Conservation (phyloP, 2,888 invertebrate genomes). For the Bembecia ichneumoniformis region DNA sequence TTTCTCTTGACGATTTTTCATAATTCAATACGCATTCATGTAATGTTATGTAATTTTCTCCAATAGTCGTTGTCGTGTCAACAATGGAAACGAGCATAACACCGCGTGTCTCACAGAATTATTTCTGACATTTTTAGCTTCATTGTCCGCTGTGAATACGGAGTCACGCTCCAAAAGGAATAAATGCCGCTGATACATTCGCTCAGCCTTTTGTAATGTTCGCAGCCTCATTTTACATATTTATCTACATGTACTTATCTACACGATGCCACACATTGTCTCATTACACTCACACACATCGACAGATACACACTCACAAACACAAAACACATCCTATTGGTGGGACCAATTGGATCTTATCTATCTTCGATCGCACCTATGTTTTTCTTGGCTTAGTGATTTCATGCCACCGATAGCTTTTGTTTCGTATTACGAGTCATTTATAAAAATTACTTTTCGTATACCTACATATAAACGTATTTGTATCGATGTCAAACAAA, state of each 20-base stretch:
- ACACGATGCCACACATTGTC: neutral
- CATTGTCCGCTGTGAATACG: slow-evolving; percentile 60
- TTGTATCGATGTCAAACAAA: slow-evolving; percentile 14
- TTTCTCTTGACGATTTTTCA: too few species aligned
- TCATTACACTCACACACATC: neutral
- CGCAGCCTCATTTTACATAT: slow-evolving; percentile 5
- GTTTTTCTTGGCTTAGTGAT: slow-evolving; percentile 25
- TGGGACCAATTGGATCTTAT: slow-evolving; percentile 12
- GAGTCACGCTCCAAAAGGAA: slow-evolving; percentile 70
- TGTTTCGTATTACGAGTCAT: neutral
- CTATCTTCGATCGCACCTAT: slow-evolving; percentile 17
- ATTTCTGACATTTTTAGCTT: slow-evolving; percentile 67
- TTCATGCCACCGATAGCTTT: slow-evolving; percentile 11
- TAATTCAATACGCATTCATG: too few species aligned
- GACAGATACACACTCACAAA: neutral
- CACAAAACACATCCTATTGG: neutral
- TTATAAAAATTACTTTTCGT: slow-evolving; percentile 1
- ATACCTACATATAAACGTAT: neutral
- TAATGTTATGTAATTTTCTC: too few species aligned
- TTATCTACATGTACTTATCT: slow-evolving; percentile 3
- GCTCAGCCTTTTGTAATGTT: slow-evolving; percentile 30
- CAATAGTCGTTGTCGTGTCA: slow-evolving; percentile 13
- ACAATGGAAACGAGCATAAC: slow-evolving; percentile 27
- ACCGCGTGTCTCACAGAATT: slow-evolving; percentile 66
- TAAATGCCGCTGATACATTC: slow-evolving; percentile 51